A percentile compares a stretch with the other conserved stretches of the same genome.
phyloP scores from a whole-genome alignment of 2,113 vertebrate genomes.

The Tragelaphus buxtoni region DNA sequence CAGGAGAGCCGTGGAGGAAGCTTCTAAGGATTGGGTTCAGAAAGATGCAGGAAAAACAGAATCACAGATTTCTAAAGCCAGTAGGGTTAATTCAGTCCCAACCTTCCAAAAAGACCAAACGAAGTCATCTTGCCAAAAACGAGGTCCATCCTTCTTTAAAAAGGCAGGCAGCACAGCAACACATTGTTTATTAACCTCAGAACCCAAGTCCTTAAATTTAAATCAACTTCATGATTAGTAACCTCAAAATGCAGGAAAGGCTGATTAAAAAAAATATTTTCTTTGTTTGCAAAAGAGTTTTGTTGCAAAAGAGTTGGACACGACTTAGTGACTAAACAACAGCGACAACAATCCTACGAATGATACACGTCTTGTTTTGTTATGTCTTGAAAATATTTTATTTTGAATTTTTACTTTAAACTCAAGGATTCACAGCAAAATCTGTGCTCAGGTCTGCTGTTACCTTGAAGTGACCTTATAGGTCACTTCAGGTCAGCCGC shows the following conservation, averaged over 20 bases:
- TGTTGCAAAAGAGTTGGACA: not conserved
- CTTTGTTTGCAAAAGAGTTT: not conserved
- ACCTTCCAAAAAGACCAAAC: not conserved
- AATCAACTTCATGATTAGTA: not conserved
- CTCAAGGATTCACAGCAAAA: not conserved
- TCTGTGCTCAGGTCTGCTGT: not conserved
- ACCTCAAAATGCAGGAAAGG: not conserved
- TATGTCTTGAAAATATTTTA: not conserved
- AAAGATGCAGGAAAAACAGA: not conserved
- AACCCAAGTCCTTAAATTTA: not conserved
- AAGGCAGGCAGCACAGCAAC: not conserved
- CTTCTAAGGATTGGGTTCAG: not conserved
- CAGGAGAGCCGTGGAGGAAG: not conserved
- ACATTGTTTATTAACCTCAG: not conserved
- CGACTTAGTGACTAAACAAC: not conserved
- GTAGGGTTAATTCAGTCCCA: not conserved
- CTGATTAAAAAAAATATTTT: not conserved
- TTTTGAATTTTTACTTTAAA: conserved; percentile 16
- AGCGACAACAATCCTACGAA: not conserved
- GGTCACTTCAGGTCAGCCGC: not conserved
- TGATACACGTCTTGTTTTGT: not conserved
- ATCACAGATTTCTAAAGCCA: not conserved
- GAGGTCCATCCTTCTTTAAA: not conserved
- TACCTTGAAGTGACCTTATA: not conserved
- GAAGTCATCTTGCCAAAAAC: not conserved